Evolutionary conservation across 2,888 invertebrate genomes (phyloP).

Genomic region (Tanytarsus gracilentus): DNA sequence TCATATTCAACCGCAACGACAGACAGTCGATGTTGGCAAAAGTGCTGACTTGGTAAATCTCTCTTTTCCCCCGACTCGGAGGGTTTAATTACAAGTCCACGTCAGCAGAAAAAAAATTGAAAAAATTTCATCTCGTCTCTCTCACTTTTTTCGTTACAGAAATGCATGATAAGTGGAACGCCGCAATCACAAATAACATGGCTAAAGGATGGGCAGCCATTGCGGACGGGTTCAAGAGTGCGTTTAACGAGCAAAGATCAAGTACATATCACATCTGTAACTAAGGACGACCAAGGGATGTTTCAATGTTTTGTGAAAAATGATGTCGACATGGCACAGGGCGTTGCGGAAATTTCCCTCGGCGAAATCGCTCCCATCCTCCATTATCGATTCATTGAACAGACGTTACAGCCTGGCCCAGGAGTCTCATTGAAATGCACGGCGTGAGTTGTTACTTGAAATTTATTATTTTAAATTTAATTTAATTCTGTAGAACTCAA

Average conservation of each 20-base stretch:
- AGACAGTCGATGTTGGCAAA: slow-evolving; percentile 72
- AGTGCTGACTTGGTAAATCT: slow-evolving; percentile 60
- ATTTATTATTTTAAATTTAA: too few relatives aligned
- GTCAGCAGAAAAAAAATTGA: slow-evolving; percentile 54
- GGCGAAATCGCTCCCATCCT: slow-evolving; percentile 70
- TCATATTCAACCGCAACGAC: slow-evolving; percentile 62
- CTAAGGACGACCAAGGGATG: slow-evolving; percentile 76
- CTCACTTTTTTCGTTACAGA: slow-evolving; percentile 36
- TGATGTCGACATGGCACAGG: slow-evolving; percentile 71
- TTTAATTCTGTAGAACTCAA: too few relatives aligned
- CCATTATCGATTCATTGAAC: slow-evolving; percentile 66
- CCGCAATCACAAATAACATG: slow-evolving; percentile 66
- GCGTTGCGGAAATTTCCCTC: slow-evolving; percentile 65
- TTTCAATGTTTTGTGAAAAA: slow-evolving; percentile 84
- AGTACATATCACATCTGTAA: slow-evolving; percentile 54
- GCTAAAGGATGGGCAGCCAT: slow-evolving; percentile 63
- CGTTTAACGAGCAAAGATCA: slow-evolving; percentile 48
- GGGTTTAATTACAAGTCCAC: slow-evolving; percentile 25
- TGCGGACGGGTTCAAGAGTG: slow-evolving; percentile 50
- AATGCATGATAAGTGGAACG: slow-evolving; percentile 76
- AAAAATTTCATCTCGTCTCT: not conserved
- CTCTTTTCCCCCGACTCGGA: slow-evolving; percentile 29
- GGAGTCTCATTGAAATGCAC: slow-evolving; percentile 68
- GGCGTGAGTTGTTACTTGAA: slow-evolving; percentile 37
- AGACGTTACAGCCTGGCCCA: slow-evolving; percentile 69